Base-by-base conservation (phyloP, 2,113 vertebrate species). In the Entosphenus tridentatus region DNA sequence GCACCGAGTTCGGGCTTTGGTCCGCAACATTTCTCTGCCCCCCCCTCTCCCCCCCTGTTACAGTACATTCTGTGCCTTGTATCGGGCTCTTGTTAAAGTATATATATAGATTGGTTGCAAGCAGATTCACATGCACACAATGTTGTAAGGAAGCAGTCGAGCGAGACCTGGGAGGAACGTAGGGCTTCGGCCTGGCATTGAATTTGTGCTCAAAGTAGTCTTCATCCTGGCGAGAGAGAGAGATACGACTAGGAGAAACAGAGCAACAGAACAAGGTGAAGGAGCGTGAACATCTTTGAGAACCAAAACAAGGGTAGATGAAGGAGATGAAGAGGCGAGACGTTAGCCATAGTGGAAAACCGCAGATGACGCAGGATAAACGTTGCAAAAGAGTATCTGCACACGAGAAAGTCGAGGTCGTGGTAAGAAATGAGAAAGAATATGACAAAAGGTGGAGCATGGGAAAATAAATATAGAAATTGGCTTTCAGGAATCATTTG, bases 181-280 rank as follows among this genome's bases (percentile, higher is more conserved):
- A 88, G 78, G 86, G 85, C 77, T 87, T 87, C 76, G 86, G 86
- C 75, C 86, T 82, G 82, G 85, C 77, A 77, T 88, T 88, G 74
- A 86, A 86, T 81, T 81, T 84, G 83, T 88, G 86, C 80, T 88
- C 86, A 80, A 88, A 88, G 83, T 87, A 87, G 79, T 84, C 84
- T 75, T 80, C 74, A 67, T 87, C 84, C 86, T 87, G 83, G 57
- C 77, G 82, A 82, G 73, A 78, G 74, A 78, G 78, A 79, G n/a
- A 65, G 21, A 65, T 17, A 62, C 58, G 16, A 62, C 58, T 62
- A 17, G 58, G 58, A 62, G 16, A 62, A 14, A 62, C 13, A 17
- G 13, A 13, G 13, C 58, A 62, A 62, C 58, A 17, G 16, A 62
- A 62, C 13, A 62, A 62, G 58, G 39, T 39, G 39, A 39, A 39